Percentiles rank a stretch among this genome's conserved stretches.
Evolutionary conservation across 2,113 vertebrate species (phyloP).

Genomic region (Glareola pratincola): DNA sequence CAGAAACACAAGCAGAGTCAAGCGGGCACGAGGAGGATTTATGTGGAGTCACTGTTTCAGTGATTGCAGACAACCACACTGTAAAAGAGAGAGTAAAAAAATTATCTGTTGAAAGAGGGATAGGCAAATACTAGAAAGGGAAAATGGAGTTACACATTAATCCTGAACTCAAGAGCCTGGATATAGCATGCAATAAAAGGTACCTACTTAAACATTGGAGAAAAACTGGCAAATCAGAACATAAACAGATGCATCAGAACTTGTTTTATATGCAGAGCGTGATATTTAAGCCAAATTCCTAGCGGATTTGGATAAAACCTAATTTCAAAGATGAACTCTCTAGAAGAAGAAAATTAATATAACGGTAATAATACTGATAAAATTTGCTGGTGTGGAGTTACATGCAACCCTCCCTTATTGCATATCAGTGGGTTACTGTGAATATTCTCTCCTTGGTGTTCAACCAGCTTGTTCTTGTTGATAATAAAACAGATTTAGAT

Average conservation of each 20-base stretch:
- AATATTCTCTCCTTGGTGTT: neutral
- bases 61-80: neutral
- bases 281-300: neutral
- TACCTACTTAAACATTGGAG: neutral
- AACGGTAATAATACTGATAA: neutral
- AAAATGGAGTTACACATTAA: neutral
- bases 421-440: neutral
- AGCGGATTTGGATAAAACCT: neutral
- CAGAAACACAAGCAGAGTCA: slow-evolving; percentile 8
- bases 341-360: neutral
- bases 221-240: neutral
- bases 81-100: neutral
- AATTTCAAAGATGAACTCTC: neutral
- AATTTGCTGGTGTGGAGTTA: neutral
- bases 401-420: neutral
- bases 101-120: neutral
- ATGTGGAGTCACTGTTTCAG: neutral
- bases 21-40: neutral
- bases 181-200: neutral
- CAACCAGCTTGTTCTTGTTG: neutral
- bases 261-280: neutral
- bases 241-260: neutral
- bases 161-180: neutral
- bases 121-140: neutral
- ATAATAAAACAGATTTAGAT: neutral